phyloP scores from a whole-genome alignment of 2,888 invertebrate genomes.

The Cerastoderma edule region DNA sequence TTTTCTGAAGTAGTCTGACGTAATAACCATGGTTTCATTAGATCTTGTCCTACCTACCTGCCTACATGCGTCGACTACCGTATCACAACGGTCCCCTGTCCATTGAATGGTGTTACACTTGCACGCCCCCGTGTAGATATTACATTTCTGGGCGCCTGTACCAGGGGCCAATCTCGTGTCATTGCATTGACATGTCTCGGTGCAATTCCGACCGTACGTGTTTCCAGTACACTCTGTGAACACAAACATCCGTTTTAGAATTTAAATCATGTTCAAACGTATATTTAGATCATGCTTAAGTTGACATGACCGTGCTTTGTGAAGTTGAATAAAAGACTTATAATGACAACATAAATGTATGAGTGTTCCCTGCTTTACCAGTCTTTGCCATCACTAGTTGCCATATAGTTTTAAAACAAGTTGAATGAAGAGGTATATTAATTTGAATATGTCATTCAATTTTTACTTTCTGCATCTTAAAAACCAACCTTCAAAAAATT shows the following conservation, averaged over 20 bases:
- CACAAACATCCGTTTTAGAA: background rate
- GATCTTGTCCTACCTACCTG: no score
- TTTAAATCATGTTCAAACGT: background rate
- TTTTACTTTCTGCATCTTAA: no score
- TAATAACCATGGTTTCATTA: no score
- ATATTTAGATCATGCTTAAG: background rate
- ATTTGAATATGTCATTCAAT: no score
- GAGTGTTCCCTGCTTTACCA: background rate
- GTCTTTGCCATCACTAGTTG: background rate
- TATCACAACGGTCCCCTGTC: no score
- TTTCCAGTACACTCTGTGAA: constrained; percentile 16
- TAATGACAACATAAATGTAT: background rate
- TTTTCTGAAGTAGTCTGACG: no score
- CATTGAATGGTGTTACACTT: no score
- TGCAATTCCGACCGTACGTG: constrained; percentile 19
- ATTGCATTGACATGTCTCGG: constrained; percentile 9
- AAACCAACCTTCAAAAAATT: no score
- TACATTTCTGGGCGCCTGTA: background rate
- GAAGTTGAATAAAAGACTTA: background rate
- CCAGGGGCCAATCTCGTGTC: background rate
- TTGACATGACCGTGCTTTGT: background rate
- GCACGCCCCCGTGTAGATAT: no score
- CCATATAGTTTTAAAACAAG: background rate
- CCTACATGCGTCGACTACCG: no score
- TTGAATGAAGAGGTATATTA: no score